Evolutionary conservation across 2,888 invertebrate species (phyloP).

Genomic region (Luperina testacea): DNA sequence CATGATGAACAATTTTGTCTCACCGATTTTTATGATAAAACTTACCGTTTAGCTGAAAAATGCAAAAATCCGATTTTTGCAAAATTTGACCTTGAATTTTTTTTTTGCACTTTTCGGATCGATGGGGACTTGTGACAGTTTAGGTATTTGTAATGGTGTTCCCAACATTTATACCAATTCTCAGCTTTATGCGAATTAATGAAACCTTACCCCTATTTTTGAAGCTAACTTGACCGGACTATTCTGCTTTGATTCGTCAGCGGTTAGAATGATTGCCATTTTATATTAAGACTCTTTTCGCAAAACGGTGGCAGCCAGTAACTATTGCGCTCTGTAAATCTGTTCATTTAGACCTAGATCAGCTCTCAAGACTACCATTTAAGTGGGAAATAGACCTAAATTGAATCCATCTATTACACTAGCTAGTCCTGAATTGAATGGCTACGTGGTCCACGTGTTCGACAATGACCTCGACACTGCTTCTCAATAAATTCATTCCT

Average conservation of each 20-base stretch:
- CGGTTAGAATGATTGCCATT: background rate
- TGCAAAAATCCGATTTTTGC: no score
- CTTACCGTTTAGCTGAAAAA: no score
- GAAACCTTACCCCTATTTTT: no score
- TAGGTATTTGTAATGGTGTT: no score
- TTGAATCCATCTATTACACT: conserved; percentile 36
- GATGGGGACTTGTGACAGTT: no score
- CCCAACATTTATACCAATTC: no score
- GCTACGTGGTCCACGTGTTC: conserved; percentile 41
- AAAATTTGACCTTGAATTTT: no score
- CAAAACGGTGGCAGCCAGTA: background rate
- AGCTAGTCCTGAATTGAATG: conserved; percentile 35
- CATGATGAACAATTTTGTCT: no score
- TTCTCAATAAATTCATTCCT: conserved; percentile 76
- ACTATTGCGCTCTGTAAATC: background rate
- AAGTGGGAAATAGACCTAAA: conserved; percentile 22
- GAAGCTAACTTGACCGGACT: no score
- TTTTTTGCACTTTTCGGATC: no score
- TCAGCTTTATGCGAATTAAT: no score
- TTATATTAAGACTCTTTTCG: background rate
- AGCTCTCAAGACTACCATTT: background rate
- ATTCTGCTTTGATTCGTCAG: background rate
- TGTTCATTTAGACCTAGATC: conserved; percentile 12
- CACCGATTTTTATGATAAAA: no score
- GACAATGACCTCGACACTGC: conserved; percentile 61